phyloP scores from a whole-genome alignment of 2,888 invertebrate species.

The Andrena hattorfiana region DNA sequence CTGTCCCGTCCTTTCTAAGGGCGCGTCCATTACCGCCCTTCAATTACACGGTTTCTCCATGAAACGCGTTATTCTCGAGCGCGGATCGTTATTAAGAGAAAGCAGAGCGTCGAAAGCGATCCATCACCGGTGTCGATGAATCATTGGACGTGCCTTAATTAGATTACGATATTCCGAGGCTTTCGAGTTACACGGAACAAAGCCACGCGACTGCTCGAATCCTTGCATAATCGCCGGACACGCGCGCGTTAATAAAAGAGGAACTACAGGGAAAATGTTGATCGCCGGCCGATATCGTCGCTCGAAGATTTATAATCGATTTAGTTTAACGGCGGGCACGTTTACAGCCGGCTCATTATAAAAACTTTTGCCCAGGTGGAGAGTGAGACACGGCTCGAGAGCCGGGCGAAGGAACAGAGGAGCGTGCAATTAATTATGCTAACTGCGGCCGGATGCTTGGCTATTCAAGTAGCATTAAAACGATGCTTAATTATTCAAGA shows the following conservation, averaged over 20 bases:
- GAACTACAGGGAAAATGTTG: constrained; percentile 9
- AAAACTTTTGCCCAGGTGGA: neutral
- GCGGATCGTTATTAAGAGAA: constrained; percentile 12
- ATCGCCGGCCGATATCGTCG: neutral
- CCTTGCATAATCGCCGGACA: constrained; percentile 19
- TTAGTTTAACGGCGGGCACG: neutral
- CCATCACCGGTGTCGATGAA: constrained; percentile 33
- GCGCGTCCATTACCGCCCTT: neutral
- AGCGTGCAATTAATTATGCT: constrained; percentile 34
- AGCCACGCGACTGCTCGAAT: constrained; percentile 4
- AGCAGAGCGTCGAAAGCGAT: constrained; percentile 11
- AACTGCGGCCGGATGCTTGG: constrained; percentile 6
- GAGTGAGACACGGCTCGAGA: neutral
- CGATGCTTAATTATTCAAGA: constrained; percentile 14
- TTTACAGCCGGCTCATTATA: neutral
- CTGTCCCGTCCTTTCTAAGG: no score
- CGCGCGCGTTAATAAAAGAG: neutral
- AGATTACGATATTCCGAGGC: constrained; percentile 22
- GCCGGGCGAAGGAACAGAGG: constrained; percentile 2
- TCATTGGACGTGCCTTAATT: constrained; percentile 38
- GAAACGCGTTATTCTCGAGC: neutral
- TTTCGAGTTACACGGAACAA: constrained; percentile 28
- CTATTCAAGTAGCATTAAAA: neutral
- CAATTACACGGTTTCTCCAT: neutral
- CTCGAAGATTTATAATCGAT: neutral